phyloP scores from a whole-genome alignment of 2,888 invertebrate species.

The Onchidella celtica region DNA sequence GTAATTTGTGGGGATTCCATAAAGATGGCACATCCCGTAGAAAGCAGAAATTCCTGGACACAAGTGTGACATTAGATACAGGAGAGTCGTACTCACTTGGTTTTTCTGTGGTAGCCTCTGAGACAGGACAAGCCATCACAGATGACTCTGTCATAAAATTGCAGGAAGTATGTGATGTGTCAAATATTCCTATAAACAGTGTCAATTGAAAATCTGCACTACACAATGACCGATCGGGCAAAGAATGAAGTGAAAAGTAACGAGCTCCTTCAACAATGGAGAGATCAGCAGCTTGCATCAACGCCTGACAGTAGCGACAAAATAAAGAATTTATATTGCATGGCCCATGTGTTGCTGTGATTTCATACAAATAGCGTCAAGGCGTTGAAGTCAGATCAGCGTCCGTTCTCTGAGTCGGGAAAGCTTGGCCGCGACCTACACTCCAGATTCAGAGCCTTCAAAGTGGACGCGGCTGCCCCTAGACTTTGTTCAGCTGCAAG shows the following conservation, averaged over 20 bases:
- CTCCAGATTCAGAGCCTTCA: neutral
- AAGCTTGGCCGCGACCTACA: neutral
- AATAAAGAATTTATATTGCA: neutral
- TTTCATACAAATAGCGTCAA: conserved; percentile 1
- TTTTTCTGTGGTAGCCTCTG: neutral
- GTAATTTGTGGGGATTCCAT: neutral
- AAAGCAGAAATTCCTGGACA: conserved; percentile 18
- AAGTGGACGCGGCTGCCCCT: neutral
- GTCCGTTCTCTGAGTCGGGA: neutral
- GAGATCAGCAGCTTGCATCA: neutral
- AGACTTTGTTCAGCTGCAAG: neutral
- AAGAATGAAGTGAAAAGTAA: conserved; percentile 25
- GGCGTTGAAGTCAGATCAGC: neutral
- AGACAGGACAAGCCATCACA: conserved; percentile 23
- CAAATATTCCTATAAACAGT: neutral
- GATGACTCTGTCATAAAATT: conserved; percentile 4
- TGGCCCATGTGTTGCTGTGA: conserved; percentile 16
- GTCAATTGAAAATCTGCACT: neutral
- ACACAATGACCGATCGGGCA: conserved; percentile 25
- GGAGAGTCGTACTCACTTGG: conserved; percentile 23
- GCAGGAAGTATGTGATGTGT: neutral
- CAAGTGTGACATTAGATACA: neutral
- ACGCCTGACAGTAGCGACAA: neutral
- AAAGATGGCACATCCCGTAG: conserved; percentile 21
- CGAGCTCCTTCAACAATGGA: conserved; percentile 5